Conservation (phyloP, 1,140 invertebrate species). For the Hyles vespertilio region DNA sequence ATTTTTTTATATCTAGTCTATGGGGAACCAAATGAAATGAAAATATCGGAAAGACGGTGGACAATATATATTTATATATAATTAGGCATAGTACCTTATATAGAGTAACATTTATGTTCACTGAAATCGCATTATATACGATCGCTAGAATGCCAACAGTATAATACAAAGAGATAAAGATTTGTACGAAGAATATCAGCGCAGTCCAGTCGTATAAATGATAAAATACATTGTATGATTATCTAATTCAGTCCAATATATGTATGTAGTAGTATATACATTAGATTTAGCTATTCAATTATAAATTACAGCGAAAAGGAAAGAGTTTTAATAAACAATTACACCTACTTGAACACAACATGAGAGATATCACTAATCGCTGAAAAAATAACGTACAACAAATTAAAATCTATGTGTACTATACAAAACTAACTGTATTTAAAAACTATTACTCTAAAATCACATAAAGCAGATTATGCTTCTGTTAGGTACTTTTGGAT, state of each 20-base stretch:
- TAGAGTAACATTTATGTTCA: constrained; percentile 34
- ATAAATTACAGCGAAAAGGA: constrained; percentile 3
- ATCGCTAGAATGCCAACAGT: constrained; percentile 38
- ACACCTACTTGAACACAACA: constrained; percentile 32
- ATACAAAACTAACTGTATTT: constrained; percentile 12
- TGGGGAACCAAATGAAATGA: constrained; percentile 1
- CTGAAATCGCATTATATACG: constrained; percentile 37
- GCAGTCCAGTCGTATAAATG: constrained; percentile 26
- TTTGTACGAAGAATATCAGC: constrained; percentile 54
- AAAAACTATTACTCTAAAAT: constrained; percentile 12
- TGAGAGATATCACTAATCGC: constrained; percentile 24
- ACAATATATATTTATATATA: constrained; percentile 18
- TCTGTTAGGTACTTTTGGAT: constrained; percentile 33
- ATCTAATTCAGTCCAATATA: constrained; percentile 37
- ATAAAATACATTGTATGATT: constrained; percentile 28
- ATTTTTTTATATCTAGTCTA: background rate
- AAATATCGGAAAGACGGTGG: constrained; percentile 1
- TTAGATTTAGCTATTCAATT: constrained; percentile 4
- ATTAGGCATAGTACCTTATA: constrained; percentile 18
- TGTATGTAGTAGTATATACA: constrained; percentile 3
- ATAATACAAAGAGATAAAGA: constrained; percentile 37
- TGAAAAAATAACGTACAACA: constrained; percentile 16
- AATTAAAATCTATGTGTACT: constrained; percentile 2
- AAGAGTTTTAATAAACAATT: constrained; percentile 17
- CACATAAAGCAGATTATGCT: constrained; percentile 28